Base-by-base conservation (phyloP, 2,888 invertebrate species). In the Drosophila lutescens region DNA sequence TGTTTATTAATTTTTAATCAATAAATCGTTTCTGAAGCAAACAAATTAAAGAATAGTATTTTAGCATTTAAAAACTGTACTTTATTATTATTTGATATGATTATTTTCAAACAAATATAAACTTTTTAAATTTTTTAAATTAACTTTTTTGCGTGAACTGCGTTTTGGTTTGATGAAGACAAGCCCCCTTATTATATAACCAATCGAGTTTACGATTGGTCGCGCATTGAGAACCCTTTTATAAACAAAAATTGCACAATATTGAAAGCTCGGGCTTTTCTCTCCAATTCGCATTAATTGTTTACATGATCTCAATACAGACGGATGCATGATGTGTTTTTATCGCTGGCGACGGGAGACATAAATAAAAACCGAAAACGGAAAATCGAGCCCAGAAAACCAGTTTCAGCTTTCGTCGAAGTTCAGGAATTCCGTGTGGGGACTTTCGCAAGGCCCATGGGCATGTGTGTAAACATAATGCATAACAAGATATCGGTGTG, bases 351-450 rank as follows among this genome's bases (percentile, higher is more conserved):
- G 32, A 13, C 23, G 43, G n/a, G 53, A 56, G 65, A 57, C 63
- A 65, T 68, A 46, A 54, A 41, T 15, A 46, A 60, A 60, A 15
- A 15, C 23, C 20, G 13, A 62, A 15, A 59, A 23, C 57, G 13
- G 36, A 40, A 47, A 61, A 15, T 12, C 9, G 40, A 49, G 62
- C 47, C 59, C 47, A 49, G 26, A 49, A 56, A 73, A 46, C 83
- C 78, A 62, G 86, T 86, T 86, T 80, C 72, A 44, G 9, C 59
- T 56, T 71, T 62, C 78, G 51, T 46, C 71, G 82, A 86, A 88
- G 71, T 85, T 79, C 74, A 77, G 76, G 69, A 80, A 85, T 79
- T 86, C 62, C 77, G 72, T 62, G 41, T 56, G 61, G 40, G 30
- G 63, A 71, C 80, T 82, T 82, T 85, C 77, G 83, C 81, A 82